Evolutionary conservation across 2,113 vertebrate genomes (phyloP), one percentile per base, ranked within the genome.

Genomic region (Grallaria varia): DNA sequence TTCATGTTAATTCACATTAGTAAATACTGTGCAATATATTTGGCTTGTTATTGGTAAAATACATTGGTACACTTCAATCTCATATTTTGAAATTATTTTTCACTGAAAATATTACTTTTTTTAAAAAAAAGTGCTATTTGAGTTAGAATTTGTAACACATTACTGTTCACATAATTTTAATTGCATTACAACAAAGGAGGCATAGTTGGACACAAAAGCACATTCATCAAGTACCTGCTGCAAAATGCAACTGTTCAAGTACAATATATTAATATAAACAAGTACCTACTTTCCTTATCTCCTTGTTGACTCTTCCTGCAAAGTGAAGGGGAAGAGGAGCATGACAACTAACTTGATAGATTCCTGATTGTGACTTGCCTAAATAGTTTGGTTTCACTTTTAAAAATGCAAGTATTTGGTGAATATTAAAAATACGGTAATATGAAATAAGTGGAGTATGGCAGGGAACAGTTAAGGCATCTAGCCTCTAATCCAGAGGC

Each of bases 211-310:
- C 90, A 96, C 62, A 96, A 91, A 97, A 97, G 97, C 97, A 98
- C 95, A 97, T 97, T 97, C 94, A 95, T 89, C 75, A 95, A 97
- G 96, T 95, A 95, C 96, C 95, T 96, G 94, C 90, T 96, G 72
- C 94, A 97, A 97, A 95, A 56, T 79, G 92, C 87, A 96, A 95
- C 90, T 91, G 89, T 98, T 98, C 98, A 98, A 98, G 98, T 97
- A 98, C 93, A 95, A 96, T 96, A 96, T 92, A 95, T 82, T 95
- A 84, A 94, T 75, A 96, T 55, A 97, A 98, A 96, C 83, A 96
- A 97, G 97, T 94, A 95, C 72, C 96, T 69, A 96, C 73, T 97
- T 95, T 95, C 49, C 30, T 91, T 81, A 86, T 89, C 93, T 93
- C 95, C 83, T 95, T 92, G 53, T 96, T 95, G 94, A 91, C 35